These are phyloP conservation scores for Goniozus legneri DNA, from an alignment of 1,140 invertebrate species.

Conservation along the genomic window DNA sequence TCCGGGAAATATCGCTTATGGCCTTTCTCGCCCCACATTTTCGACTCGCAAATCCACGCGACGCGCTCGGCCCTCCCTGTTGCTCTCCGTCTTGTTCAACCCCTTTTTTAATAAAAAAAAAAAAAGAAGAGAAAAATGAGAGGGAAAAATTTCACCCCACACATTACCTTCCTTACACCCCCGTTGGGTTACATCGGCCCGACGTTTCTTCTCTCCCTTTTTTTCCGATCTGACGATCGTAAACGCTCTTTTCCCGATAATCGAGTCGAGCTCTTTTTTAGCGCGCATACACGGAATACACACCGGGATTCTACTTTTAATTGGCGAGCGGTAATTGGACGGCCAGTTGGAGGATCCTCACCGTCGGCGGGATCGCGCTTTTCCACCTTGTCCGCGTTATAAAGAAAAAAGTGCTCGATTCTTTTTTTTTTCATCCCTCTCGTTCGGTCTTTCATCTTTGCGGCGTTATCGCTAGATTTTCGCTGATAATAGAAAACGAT, in stretches of 20 bases:
- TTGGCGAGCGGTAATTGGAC: constrained; percentile 33
- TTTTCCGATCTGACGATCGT: constrained; percentile 6
- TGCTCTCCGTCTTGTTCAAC: not conserved
- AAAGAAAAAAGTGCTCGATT: no score
- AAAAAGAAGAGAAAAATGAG: no score
- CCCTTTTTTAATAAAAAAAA: no score
- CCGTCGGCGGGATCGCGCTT: no score
- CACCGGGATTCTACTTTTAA: constrained; percentile 30
- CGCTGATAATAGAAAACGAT: no score
- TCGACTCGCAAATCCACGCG: constrained; percentile 30
- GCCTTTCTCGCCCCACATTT: constrained; percentile 10
- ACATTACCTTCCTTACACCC: not conserved
- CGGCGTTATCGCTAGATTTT: no score
- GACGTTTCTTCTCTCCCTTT: constrained; percentile 6
- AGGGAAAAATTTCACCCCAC: no score
- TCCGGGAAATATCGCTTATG: no score
- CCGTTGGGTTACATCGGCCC: not conserved
- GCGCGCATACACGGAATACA: constrained; percentile 13
- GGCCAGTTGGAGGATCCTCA: constrained; percentile 5
- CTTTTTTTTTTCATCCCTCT: no score
- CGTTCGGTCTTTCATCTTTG: no score
- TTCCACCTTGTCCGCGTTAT: no score
- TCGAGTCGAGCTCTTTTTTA: constrained; percentile 16
- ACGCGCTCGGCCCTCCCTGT: not conserved
- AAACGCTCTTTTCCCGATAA: constrained; percentile 20